Conservation (phyloP, 2,797 vertebrate species). For the Argentina silus region DNA sequence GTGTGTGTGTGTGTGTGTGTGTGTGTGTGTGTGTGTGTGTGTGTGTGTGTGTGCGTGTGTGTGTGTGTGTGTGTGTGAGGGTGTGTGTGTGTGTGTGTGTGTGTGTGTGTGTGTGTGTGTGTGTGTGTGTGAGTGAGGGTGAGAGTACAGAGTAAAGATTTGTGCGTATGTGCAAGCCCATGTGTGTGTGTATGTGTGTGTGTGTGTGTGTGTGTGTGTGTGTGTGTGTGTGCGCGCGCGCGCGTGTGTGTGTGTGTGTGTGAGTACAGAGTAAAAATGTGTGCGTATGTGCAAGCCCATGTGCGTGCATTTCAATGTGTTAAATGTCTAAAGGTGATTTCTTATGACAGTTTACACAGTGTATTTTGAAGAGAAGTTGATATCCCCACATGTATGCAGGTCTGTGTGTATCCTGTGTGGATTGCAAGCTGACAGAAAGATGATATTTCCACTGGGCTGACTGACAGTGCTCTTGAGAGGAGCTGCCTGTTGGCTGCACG, state of each 20-base stretch:
- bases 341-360: background rate
- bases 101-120: conserved; percentile 6
- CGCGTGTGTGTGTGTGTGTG: background rate
- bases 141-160: no score
- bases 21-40: conserved; percentile 18
- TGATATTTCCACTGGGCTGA: conserved; percentile 20
- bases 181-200: conserved; percentile 20
- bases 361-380: background rate
- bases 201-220: background rate
- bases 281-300: background rate
- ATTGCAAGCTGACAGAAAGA: conserved; percentile 11
- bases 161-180: background rate
- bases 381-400: background rate
- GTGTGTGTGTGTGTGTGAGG: no score
- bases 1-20: conserved; percentile 7
- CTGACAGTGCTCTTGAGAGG: conserved; percentile 14
- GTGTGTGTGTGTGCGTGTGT: background rate
- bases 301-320: conserved; percentile 20
- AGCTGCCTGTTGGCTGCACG: conserved; percentile 12
- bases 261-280: no score
- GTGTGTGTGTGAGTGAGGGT: background rate
- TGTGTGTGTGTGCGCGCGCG: conserved; percentile 3
- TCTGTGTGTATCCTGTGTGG: conserved; percentile 7
- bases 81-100: background rate
- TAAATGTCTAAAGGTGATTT: conserved; percentile 1